Evolutionary conservation across 2,888 invertebrate genomes (phyloP), one percentile per base, ranked within the genome.

Genomic region (Nysson spinosus): DNA sequence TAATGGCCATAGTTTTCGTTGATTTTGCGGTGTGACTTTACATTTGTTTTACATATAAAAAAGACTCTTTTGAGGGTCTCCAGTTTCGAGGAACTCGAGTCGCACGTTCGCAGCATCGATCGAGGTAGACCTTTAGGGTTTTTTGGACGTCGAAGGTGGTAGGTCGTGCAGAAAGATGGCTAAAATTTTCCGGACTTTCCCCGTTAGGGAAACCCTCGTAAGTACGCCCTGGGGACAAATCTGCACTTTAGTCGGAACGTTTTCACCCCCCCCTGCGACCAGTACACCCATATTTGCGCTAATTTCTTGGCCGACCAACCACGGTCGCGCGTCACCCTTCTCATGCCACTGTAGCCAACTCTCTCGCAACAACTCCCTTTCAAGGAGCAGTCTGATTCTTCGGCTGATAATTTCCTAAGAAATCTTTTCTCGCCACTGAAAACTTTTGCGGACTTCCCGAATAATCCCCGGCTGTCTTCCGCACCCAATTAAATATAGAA

Each of bases 171-270:
- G 24, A n/a, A n/a, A n/a, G 4, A 1, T 30, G 20, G 39, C 75
- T 47, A 50, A 78, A 78, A 82, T 79, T 81, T 79, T 70, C 75
- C 63, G 68, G 61, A 72, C 75, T 78, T 77, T 77, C 72, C 73
- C 71, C 61, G 66, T 64, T 52, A 42, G 67, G 42, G 64, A 64
- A 44, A 35, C 66, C 55, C 58, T 55, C 34, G 44, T 77, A 81
- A 85, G 80, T 81, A 81, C 72, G 75, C 82, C 85, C 85, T 57
- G 67, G 81, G 84, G 84, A n/a, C 77, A 80, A 85, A 85, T 85
- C 79, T 76, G 84, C 82, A 80, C 82, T 83, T 78, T 78, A 75
- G 67, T 37, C 76, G 67, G 26, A 40, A 32, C 43, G 65, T 67
- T 72, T 58, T 74, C 75, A 40, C 51, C 67, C 60, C 69, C 54